Percentiles rank a stretch among this genome's conserved stretches.
Conservation (phyloP, 1,140 invertebrate species). For the Oreohelix idahoensis region DNA sequence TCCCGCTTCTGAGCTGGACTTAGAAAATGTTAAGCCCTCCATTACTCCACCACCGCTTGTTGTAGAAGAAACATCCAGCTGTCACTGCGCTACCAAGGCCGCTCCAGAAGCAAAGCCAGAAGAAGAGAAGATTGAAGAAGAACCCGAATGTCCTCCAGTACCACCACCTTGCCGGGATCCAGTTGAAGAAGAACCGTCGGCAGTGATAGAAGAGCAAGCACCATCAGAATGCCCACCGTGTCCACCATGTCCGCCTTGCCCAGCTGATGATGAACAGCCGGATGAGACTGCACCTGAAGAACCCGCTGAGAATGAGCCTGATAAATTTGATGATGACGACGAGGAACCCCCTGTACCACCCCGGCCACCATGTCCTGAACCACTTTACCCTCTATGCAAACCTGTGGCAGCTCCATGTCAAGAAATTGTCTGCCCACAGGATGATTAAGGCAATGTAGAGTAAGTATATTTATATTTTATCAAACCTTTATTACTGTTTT, state of each 20-base stretch:
- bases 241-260: background rate
- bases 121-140: background rate
- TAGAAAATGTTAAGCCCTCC: background rate
- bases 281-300: background rate
- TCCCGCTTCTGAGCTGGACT: background rate
- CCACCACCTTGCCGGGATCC: slow-evolving; percentile 1
- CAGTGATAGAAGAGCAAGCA: background rate
- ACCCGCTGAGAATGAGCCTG: background rate
- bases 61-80: background rate
- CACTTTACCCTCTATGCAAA: background rate
- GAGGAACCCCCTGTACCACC: background rate
- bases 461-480: background rate
- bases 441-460: background rate
- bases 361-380: background rate
- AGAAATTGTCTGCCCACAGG: background rate
- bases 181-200: background rate
- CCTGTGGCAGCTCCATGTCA: background rate
- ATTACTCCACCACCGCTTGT: background rate
- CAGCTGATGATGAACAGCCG: background rate
- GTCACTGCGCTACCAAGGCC: background rate
- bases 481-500: too few relatives aligned
- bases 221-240: background rate
- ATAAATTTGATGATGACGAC: background rate
- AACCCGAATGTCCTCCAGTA: background rate
- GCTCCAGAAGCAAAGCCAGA: background rate